Percentiles rank a stretch among this genome's conserved stretches.
phyloP scores from a whole-genome alignment of 2,797 vertebrate species.

The Gadopsis marmoratus region DNA sequence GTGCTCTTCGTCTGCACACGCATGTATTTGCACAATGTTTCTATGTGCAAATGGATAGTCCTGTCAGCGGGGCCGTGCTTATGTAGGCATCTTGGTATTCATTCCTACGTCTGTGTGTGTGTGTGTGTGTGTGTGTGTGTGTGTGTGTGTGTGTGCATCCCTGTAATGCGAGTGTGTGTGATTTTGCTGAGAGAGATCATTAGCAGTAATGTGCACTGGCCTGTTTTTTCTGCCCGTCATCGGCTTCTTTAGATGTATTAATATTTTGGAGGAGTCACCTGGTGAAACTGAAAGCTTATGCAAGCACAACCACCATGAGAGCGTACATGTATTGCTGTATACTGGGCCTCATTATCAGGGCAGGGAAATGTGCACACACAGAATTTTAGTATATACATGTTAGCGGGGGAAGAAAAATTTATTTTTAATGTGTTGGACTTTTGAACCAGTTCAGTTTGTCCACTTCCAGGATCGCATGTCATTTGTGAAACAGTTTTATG shows the following conservation, averaged over 20 bases:
- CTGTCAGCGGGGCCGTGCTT: background rate
- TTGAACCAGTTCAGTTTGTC: slow-evolving; percentile 9
- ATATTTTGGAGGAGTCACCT: slow-evolving; percentile 70
- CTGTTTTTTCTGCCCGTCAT: slow-evolving; percentile 57
- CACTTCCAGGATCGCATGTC: background rate
- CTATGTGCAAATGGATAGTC: background rate
- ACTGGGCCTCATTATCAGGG: slow-evolving; percentile 50
- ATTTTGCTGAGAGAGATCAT: slow-evolving; percentile 60
- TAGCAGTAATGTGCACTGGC: slow-evolving; percentile 60
- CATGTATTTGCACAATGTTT: background rate
- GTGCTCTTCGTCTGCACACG: background rate
- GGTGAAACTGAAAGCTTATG: slow-evolving; percentile 64
- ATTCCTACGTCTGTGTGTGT: background rate
- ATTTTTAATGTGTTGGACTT: slow-evolving; percentile 42
- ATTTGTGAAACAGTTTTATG: background rate
- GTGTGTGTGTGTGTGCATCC: background rate
- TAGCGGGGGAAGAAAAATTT: background rate
- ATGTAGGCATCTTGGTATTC: background rate
- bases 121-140: slow-evolving; percentile 1
- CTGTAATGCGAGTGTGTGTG: slow-evolving; percentile 18
- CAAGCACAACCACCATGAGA: slow-evolving; percentile 51
- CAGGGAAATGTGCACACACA: slow-evolving; percentile 33
- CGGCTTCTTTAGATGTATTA: slow-evolving; percentile 56
- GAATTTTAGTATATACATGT: background rate
- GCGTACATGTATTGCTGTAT: slow-evolving; percentile 2